These are phyloP conservation scores for Pollicipes pollicipes DNA, from an alignment of 1,140 invertebrate species.

Conservation along the genomic window DNA sequence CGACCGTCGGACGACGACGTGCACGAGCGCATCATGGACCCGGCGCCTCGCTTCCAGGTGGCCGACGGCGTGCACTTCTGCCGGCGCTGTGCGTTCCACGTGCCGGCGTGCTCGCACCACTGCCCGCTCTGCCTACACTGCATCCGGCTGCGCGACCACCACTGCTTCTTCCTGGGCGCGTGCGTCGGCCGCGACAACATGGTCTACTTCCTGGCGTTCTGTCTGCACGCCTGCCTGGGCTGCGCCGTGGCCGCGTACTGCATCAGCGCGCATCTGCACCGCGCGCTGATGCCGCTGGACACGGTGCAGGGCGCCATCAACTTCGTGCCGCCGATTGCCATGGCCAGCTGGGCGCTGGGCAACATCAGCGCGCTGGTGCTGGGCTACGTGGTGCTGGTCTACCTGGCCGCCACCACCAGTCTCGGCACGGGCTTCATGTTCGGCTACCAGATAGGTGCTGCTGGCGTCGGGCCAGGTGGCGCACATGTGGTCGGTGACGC, in stretches of 20 bases:
- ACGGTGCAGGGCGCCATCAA: neutral
- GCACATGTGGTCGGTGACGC: neutral
- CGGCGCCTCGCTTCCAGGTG: neutral
- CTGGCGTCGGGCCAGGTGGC: neutral
- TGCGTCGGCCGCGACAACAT: conserved; percentile 19
- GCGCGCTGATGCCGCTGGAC: neutral
- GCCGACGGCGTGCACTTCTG: neutral
- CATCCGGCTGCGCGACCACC: conserved; percentile 18
- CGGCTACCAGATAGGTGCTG: neutral
- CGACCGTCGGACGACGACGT: neutral
- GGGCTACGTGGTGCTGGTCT: neutral
- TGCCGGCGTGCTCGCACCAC: conserved; percentile 12
- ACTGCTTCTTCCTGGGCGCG: conserved; percentile 19
- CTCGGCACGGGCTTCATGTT: neutral
- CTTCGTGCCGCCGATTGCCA: neutral
- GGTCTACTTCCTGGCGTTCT: conserved; percentile 18
- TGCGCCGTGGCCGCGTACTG: neutral
- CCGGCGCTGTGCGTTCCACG: neutral
- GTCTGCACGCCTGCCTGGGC: conserved; percentile 19
- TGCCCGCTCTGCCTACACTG: conserved; percentile 18
- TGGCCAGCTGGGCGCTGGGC: neutral
- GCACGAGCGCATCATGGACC: neutral
- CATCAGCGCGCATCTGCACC: neutral
- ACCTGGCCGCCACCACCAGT: neutral
- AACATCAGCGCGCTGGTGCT: neutral